Evolutionary conservation across 2,888 invertebrate genomes (phyloP).

Genomic region (Lasioglossum calceatum): DNA sequence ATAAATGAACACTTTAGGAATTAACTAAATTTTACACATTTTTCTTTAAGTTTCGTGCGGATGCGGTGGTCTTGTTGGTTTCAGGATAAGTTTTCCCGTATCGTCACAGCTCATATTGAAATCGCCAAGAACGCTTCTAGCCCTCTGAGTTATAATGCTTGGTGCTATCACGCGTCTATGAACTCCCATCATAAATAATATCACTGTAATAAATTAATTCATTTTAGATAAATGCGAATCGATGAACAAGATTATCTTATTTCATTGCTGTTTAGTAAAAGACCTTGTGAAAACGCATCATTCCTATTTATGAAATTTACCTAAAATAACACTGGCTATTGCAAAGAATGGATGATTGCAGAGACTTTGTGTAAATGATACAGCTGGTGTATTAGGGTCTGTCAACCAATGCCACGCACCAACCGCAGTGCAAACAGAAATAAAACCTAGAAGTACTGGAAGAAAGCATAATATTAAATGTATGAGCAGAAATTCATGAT

Average conservation of each 20-base stretch:
- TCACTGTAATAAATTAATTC: conserved; percentile 86
- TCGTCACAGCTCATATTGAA: conserved; percentile 99
- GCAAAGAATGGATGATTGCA: conserved; percentile 98
- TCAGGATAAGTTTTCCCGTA: conserved; percentile 97
- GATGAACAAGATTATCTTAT: background rate
- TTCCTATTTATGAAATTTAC: conserved; percentile 85
- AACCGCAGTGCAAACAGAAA: conserved; percentile 95
- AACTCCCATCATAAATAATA: conserved; percentile 96
- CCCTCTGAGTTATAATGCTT: conserved; percentile 96
- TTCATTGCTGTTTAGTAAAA: background rate
- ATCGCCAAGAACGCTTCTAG: conserved; percentile 95
- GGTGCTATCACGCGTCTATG: conserved; percentile 98
- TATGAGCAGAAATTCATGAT: background rate
- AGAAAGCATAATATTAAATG: conserved; percentile 67
- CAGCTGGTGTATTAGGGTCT: conserved; percentile 96
- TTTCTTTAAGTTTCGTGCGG: conserved; percentile 79
- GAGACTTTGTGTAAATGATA: conserved; percentile 95
- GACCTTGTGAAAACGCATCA: background rate
- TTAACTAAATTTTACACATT: conserved; percentile 24
- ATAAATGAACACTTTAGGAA: conserved; percentile 44
- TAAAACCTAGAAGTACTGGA: conserved; percentile 93
- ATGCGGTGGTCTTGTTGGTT: conserved; percentile 87
- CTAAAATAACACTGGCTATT: conserved; percentile 92
- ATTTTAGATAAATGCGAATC: background rate
- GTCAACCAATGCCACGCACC: conserved; percentile 98